These are phyloP conservation scores for Periplaneta americana DNA, from an alignment of 1,140 invertebrate species.

Conservation along the genomic window DNA sequence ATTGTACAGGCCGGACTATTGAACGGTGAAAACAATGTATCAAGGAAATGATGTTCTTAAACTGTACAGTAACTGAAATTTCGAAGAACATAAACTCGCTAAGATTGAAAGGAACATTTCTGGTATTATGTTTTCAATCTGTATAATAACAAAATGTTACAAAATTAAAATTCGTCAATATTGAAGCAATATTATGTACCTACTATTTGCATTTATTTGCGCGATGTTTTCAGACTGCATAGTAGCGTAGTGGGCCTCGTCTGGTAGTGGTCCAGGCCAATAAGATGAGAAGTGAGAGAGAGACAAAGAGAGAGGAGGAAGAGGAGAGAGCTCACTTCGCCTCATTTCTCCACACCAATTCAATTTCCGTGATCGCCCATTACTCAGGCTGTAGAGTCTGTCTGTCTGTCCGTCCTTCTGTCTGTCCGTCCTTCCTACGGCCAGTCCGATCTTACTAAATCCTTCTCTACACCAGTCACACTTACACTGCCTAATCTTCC, in stretches of 20 bases:
- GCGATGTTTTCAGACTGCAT: background rate
- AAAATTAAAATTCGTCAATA: too few species aligned
- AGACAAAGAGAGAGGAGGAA: constrained; percentile 2
- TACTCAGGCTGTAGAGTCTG: constrained; percentile 10
- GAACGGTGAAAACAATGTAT: too few species aligned
- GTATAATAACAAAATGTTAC: too few species aligned
- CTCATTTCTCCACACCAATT: constrained; percentile 20
- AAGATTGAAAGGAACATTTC: too few species aligned
- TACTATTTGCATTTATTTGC: too few species aligned
- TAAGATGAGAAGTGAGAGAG: constrained; percentile 6
- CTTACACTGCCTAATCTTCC: background rate
- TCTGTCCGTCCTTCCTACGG: background rate
- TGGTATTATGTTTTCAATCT: too few species aligned
- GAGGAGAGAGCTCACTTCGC: constrained; percentile 9
- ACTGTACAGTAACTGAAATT: too few species aligned
- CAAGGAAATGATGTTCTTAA: too few species aligned
- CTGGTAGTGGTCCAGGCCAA: background rate
- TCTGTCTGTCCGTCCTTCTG: background rate
- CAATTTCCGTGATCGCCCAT: constrained; percentile 19
- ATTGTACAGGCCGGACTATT: too few species aligned
- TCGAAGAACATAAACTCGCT: too few species aligned
- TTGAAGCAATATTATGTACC: too few species aligned
- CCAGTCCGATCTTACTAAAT: background rate
- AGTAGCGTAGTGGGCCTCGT: background rate
- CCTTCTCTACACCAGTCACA: background rate